Evolutionary conservation across 2,797 vertebrate species (phyloP).

Genomic region (Sphenopsis melanotis): DNA sequence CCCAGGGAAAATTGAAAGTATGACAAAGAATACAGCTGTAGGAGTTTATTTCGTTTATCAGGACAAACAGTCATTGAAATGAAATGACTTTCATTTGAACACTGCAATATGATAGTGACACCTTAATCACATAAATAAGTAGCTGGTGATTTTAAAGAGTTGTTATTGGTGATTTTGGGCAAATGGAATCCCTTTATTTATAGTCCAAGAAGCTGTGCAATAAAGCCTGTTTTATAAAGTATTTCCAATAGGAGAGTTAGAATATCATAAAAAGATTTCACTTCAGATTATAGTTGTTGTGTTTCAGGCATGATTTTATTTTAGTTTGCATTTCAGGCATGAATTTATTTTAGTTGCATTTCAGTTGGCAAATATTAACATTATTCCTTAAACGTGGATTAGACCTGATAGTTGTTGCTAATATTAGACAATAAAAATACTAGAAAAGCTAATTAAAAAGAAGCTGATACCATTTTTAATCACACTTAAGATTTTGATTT

Average conservation of each 20-base stretch:
- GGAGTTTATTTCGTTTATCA: constrained; percentile 64
- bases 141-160: constrained; percentile 38
- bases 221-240: constrained; percentile 21
- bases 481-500: neutral
- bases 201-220: constrained; percentile 13
- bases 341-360: neutral
- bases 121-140: constrained; percentile 52
- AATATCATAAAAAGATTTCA: constrained; percentile 36
- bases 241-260: neutral
- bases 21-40: constrained; percentile 63
- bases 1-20: constrained; percentile 66
- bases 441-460: constrained; percentile 54
- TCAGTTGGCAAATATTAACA: constrained; percentile 50
- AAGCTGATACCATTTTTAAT: constrained; percentile 45
- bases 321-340: neutral
- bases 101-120: constrained; percentile 31
- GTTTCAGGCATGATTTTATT: neutral
- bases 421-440: constrained; percentile 46
- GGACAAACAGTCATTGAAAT: constrained; percentile 66
- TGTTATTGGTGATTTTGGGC: neutral
- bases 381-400: constrained; percentile 34
- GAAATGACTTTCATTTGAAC: constrained; percentile 50
- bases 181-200: constrained; percentile 59
- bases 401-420: constrained; percentile 35
- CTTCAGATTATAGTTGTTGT: constrained; percentile 6